Percentiles rank a stretch among this genome's conserved stretches.
These are phyloP conservation scores for Ophion slaviceki DNA, from an alignment of 2,888 invertebrate species.

Conservation along the genomic window DNA sequence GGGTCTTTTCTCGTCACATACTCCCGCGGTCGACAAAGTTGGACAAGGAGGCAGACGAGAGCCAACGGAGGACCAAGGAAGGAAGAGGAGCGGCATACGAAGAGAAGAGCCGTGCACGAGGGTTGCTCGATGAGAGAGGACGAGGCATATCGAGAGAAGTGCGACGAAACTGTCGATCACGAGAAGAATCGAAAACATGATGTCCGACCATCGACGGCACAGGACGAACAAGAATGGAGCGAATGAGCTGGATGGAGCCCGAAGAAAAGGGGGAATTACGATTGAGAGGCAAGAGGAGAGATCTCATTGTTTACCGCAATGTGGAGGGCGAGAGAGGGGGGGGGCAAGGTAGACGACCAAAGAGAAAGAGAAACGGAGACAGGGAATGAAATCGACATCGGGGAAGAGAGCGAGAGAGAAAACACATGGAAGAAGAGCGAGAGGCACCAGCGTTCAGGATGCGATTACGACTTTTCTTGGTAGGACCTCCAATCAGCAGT, in stretches of 20 bases:
- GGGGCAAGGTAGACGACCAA: slow-evolving; percentile 54
- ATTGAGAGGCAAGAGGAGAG: slow-evolving; percentile 49
- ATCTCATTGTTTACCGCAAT: slow-evolving; percentile 71
- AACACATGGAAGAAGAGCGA: slow-evolving; percentile 62
- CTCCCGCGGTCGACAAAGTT: not conserved
- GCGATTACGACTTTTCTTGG: slow-evolving; percentile 84
- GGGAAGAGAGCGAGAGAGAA: slow-evolving; percentile 52
- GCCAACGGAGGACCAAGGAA: not conserved
- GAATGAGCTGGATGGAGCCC: not conserved
- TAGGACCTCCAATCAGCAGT: slow-evolving; percentile 83
- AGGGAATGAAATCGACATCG: slow-evolving; percentile 51
- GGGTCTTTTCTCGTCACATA: not conserved
- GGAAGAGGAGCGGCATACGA: not conserved
- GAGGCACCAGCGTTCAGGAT: slow-evolving; percentile 77
- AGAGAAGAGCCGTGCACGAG: not conserved
- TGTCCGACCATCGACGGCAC: slow-evolving; percentile 24
- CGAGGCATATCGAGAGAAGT: slow-evolving; percentile 35
- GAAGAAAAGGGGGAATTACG: slow-evolving; percentile 37
- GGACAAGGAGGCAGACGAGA: not conserved
- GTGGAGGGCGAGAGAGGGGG: slow-evolving; percentile 38
- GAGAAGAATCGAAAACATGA: slow-evolving; percentile 35
- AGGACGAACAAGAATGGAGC: slow-evolving; percentile 3
- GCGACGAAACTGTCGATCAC: slow-evolving; percentile 42
- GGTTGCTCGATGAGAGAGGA: slow-evolving; percentile 18
- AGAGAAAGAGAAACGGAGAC: slow-evolving; percentile 35